Base-by-base conservation (phyloP, 2,797 vertebrate genomes). In the Dallia pectoralis region DNA sequence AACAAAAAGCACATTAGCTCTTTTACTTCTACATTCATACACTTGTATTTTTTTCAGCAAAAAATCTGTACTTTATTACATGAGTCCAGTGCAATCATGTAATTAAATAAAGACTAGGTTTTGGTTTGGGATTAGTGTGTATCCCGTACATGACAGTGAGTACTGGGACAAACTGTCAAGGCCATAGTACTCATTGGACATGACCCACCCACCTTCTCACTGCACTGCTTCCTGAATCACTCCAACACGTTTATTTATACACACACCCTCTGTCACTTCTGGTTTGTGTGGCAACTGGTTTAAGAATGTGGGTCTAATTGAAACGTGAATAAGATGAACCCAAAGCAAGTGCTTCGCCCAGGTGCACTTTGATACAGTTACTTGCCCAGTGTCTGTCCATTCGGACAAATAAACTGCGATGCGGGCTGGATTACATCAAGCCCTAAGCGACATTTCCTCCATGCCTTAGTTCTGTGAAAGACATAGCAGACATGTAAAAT, bases 81-180 rank as follows among this genome's bases (percentile, higher is more conserved):
- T 25, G 27, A 64, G 36, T 44, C 65, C 65, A 67, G n/a, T 27
- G 33, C 65, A 67, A 40, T 67, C 33, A 67, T 27, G 22, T 67
- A 9, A 32, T 33, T 33, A 67, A 67, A 36, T 36, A 32, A 65
- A 33, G 30, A 16, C 19, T 32, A 9, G 12, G 14, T 30, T 6
- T 25, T 9, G 40, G n/a, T n/a, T 67, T 44, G 33, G 14, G 33
- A 67, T 25, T 22, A 2, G 36, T 67, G 64, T 40, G n/a, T 36
- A 36, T 67, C n/a, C 44, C 19, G n/a, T 25, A 40, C 27, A 30
- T 62, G 27, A 25, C 22, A 59, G 2, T n/a, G n/a, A 27, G 11
- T 59, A 59, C 25, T 25, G 53, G 16, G 16, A 30, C 16, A 6
- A 4, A 44, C 40, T 44, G 11, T 44, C 40, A 56, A 56, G 6